Evolutionary conservation across 2,797 vertebrate genomes (phyloP), one percentile per base, ranked within the genome.

Genomic region (Ammospiza maritima): DNA sequence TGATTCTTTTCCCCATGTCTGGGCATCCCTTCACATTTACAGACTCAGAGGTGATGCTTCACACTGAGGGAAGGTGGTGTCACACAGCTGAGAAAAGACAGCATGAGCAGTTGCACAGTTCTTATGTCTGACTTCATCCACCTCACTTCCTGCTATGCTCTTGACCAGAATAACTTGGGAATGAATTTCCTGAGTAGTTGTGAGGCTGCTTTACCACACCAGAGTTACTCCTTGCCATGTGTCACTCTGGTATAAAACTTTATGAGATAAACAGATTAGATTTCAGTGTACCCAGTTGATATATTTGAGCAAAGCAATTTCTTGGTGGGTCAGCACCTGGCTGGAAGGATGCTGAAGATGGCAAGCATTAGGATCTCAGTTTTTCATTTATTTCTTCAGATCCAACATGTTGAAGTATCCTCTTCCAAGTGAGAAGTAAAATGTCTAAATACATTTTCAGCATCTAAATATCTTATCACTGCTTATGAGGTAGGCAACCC

Each of bases 131-230:
- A 26, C 61, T 48, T 36, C 15, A n/a, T 64, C 53, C 53, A 60
- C 22, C n/a, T 47, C 64, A 29, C 6, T 10, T 80, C 13, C 19
- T 36, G 8, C 0, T 34, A 5, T 0, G 0, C 42, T 71, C 69
- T 64, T 71, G 61, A 36, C 22, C 40, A 48, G 48, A 67, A n/a
- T 67, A 38, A 48, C 9, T 34, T 56, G 61, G 44, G n/a, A 84
- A 38, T 20, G 27, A 19, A 19, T 79, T 91, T 85, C 40, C 64
- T n/a, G 51, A 25, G 29, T 9, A 23, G 17, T 42, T 74, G 29
- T 53, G 72, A 34, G 84, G 25, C 32, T 78, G 26, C 44, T 90
- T 78, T 66, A n/a, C 19, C 27, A 62, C 4, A 8, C 11, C 45
- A 22, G 29, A 61, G 47, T 50, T 77, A 3, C 16, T 84, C 32